Evolutionary conservation across 2,888 invertebrate species (phyloP).

Genomic region (Idaea straminata): DNA sequence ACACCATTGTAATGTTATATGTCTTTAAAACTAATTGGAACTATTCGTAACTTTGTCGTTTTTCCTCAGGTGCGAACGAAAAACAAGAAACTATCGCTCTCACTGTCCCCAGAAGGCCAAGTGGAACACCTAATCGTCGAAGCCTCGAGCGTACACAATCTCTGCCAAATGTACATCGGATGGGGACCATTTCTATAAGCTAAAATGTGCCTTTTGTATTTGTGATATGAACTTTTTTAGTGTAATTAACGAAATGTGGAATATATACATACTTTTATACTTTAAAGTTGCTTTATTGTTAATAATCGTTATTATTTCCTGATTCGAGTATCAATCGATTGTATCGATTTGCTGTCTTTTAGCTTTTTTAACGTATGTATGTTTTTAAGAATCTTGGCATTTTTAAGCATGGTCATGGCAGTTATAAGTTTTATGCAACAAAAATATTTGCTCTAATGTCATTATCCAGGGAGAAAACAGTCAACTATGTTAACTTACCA

Average conservation of each 20-base stretch:
- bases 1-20: not conserved
- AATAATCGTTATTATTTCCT: constrained; percentile 22
- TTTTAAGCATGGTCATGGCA: too few species aligned
- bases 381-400: not conserved
- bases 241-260: constrained; percentile 22
- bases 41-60: constrained; percentile 8
- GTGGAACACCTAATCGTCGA: constrained; percentile 95
- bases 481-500: too few species aligned
- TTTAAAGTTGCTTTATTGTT: constrained; percentile 22
- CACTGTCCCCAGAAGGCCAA: constrained; percentile 95
- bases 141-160: constrained; percentile 92
- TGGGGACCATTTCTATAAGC: constrained; percentile 93
- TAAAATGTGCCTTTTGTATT: constrained; percentile 16
- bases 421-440: too few species aligned
- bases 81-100: constrained; percentile 82
- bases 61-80: constrained; percentile 78
- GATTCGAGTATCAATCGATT: not conserved
- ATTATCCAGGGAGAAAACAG: too few species aligned
- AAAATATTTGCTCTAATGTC: too few species aligned
- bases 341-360: not conserved
- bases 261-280: constrained; percentile 14
- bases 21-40: not conserved
- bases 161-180: constrained; percentile 97
- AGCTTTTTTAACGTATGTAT: not conserved
- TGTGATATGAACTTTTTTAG: constrained; percentile 9